Evolutionary conservation across 2,113 vertebrate species (phyloP).

Genomic region (Melierax canorus): DNA sequence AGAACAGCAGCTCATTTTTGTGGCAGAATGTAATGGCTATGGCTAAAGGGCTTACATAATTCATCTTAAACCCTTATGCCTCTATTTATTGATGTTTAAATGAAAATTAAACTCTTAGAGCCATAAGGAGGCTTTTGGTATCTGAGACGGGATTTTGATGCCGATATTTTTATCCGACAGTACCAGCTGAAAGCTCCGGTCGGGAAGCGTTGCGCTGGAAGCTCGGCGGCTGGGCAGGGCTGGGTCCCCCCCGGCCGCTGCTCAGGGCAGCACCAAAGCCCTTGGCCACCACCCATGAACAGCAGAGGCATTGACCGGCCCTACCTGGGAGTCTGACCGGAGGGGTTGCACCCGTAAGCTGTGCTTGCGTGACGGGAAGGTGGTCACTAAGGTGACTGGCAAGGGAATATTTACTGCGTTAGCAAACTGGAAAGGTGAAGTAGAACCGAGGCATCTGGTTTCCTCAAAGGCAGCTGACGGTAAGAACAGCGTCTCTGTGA

Average conservation of each 20-base stretch:
- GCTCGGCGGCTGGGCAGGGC: background rate
- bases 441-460: background rate
- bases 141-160: slow-evolving; percentile 46
- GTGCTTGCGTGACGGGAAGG: background rate
- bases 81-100: slow-evolving; percentile 78
- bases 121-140: slow-evolving; percentile 67
- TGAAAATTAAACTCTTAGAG: slow-evolving; percentile 74
- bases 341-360: background rate
- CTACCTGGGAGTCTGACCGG: background rate
- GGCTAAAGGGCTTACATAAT: slow-evolving; percentile 75
- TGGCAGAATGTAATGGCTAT: slow-evolving; percentile 69
- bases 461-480: background rate
- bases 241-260: background rate
- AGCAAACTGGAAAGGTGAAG: background rate
- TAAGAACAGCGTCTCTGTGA: background rate
- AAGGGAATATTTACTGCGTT: background rate
- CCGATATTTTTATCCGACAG: background rate
- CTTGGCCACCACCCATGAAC: background rate
- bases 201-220: background rate
- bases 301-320: background rate
- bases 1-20: slow-evolving; percentile 77
- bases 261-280: background rate
- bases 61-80: slow-evolving; percentile 73
- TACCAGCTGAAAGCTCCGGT: background rate
- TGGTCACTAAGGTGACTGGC: background rate